Conservation (phyloP, 2,888 invertebrate genomes). For the Diplazon laetatorius region DNA sequence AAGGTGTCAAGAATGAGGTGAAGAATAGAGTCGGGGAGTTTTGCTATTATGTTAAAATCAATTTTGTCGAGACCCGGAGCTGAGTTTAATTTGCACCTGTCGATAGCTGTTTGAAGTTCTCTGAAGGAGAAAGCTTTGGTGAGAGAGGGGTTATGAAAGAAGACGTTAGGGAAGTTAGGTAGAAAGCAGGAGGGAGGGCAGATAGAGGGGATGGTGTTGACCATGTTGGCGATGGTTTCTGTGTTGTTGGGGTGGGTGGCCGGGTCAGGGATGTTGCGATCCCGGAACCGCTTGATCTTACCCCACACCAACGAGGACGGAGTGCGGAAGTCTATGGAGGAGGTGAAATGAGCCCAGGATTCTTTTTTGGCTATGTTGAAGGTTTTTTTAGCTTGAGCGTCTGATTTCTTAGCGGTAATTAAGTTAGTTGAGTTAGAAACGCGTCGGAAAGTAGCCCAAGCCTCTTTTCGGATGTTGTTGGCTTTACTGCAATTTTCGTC, state of each 20-base stretch:
- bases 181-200: constrained; percentile 18
- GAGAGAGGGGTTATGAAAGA: constrained; percentile 9
- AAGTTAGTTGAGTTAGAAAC: too few relatives aligned
- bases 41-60: too few relatives aligned
- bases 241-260: neutral
- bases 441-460: neutral
- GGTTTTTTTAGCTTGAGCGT: constrained; percentile 3
- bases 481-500: neutral
- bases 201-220: neutral
- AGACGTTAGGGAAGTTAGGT: constrained; percentile 15
- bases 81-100: neutral
- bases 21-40: too few relatives aligned
- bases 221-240: constrained; percentile 4
- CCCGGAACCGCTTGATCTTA: too few relatives aligned
- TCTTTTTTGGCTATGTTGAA: constrained; percentile 1
- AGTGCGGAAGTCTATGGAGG: too few relatives aligned
- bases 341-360: too few relatives aligned
- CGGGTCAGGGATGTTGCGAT: constrained; percentile 10
- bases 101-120: constrained; percentile 17
- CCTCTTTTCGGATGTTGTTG: neutral
- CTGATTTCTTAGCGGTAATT: too few relatives aligned
- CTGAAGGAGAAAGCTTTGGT: neutral
- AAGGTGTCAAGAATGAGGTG: too few relatives aligned
- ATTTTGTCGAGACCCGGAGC: neutral
- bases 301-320: too few relatives aligned